phyloP scores from a whole-genome alignment of 2,888 invertebrate species.

The Clivina fossor region DNA sequence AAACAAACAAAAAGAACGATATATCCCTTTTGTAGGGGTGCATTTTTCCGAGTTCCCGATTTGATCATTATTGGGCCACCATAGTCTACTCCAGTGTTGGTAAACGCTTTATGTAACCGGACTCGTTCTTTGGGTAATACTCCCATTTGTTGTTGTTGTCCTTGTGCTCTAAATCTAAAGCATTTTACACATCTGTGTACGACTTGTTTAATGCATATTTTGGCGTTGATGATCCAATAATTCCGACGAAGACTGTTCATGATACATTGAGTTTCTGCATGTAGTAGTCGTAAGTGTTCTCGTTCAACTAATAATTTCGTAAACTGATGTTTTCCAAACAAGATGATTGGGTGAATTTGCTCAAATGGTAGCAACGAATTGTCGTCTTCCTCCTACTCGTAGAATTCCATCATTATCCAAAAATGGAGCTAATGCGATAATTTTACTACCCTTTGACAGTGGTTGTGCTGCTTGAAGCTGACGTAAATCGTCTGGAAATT shows the following conservation, averaged over 20 bases:
- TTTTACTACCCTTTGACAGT: neutral
- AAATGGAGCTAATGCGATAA: neutral
- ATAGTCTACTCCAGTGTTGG: constrained; percentile 2
- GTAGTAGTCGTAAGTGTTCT: neutral
- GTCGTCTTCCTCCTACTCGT: constrained; percentile 2
- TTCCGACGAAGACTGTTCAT: neutral
- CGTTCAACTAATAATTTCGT: neutral
- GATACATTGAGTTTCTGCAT: neutral
- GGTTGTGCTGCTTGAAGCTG: too few relatives aligned
- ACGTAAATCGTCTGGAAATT: too few relatives aligned
- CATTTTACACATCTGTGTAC: constrained; percentile 3
- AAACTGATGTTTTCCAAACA: neutral
- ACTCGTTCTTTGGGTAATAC: neutral
- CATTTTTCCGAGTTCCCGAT: neutral
- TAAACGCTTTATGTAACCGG: neutral
- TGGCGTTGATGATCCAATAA: constrained; percentile 1
- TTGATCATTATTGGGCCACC: constrained; percentile 2
- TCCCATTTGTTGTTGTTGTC: neutral
- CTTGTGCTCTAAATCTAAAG: neutral
- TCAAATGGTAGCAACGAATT: constrained; percentile 6
- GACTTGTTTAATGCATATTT: neutral
- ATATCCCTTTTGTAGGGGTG: constrained; percentile 1
- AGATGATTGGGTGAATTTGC: neutral
- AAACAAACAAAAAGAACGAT: constrained; percentile 2
- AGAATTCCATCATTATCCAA: neutral